These are phyloP conservation scores for Matsumurasca onukii DNA, from an alignment of 1,140 invertebrate species.

Conservation along the genomic window DNA sequence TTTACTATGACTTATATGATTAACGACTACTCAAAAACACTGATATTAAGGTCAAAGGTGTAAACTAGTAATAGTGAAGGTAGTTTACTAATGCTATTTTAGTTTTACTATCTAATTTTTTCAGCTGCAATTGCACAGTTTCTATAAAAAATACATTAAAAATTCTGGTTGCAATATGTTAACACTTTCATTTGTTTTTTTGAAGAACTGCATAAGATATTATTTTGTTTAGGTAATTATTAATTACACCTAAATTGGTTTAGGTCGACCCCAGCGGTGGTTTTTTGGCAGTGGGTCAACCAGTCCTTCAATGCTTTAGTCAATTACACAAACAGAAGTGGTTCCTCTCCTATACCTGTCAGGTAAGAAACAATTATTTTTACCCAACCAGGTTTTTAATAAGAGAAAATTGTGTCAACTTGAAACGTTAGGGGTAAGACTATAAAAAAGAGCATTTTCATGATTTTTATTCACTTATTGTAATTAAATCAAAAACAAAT, in stretches of 20 bases:
- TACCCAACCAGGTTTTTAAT: no score
- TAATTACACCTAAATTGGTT: no score
- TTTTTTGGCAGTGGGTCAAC: constrained; percentile 99
- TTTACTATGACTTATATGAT: no score
- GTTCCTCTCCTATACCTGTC: constrained; percentile 75
- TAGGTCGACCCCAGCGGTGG: constrained; percentile 88
- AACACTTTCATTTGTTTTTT: neutral
- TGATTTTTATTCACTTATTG: neutral
- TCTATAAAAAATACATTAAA: neutral
- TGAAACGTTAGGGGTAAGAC: no score
- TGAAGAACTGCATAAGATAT: no score
- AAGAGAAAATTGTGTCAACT: no score
- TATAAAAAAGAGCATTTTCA: neutral
- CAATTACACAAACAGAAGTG: constrained; percentile 99
- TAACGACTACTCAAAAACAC: no score
- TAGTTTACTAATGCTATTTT: neutral
- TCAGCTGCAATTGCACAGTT: neutral
- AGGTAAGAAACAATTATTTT: constrained; percentile 42
- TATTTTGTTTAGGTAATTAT: no score
- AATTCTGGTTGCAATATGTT: neutral
- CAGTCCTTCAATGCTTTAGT: constrained; percentile 99
- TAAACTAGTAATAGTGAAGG: no score
- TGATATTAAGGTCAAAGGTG: no score
- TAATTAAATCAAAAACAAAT: neutral
- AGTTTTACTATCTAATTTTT: neutral